These are phyloP conservation scores for Zhengitettix transpicula DNA, from an alignment of 2,888 invertebrate species.

Conservation along the genomic window DNA sequence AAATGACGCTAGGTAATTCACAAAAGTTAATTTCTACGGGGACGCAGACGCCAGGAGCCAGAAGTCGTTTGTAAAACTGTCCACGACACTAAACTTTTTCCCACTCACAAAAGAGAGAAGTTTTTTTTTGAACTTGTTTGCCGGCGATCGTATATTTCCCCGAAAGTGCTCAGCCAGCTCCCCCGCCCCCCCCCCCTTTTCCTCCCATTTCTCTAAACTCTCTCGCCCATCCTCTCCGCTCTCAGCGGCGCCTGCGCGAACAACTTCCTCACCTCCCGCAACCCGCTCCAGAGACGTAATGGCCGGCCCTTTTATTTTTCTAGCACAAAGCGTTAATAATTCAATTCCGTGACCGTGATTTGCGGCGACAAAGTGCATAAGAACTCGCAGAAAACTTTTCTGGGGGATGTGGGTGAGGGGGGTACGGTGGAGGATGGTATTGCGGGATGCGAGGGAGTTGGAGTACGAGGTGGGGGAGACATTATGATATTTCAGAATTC, in stretches of 20 bases:
- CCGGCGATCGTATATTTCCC: not conserved
- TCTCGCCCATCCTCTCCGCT: too few relatives aligned
- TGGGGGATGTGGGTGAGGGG: too few relatives aligned
- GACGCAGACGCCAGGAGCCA: conserved; percentile 2
- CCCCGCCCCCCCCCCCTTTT: not conserved
- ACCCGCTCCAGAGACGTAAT: not conserved
- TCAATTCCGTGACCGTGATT: not conserved
- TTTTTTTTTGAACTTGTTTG: not conserved
- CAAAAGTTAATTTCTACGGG: conserved; percentile 3
- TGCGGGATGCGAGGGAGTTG: too few relatives aligned
- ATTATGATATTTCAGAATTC: too few relatives aligned
- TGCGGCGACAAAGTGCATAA: too few relatives aligned
- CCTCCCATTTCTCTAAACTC: not conserved
- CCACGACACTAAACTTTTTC: conserved; percentile 7
- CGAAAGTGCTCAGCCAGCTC: not conserved
- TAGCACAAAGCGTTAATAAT: conserved; percentile 1
- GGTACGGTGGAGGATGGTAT: too few relatives aligned
- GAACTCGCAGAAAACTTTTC: too few relatives aligned
- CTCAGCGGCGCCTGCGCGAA: too few relatives aligned
- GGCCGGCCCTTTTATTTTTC: not conserved
- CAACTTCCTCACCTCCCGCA: not conserved
- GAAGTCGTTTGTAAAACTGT: conserved; percentile 10
- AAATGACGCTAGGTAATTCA: not conserved
- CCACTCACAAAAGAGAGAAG: not conserved
- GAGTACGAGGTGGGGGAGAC: too few relatives aligned